A percentile compares a stretch with the other conserved stretches of the same genome.
Conservation (phyloP, 64 coral and sea anemone genomes). For the Exaiptasia diaphana region DNA sequence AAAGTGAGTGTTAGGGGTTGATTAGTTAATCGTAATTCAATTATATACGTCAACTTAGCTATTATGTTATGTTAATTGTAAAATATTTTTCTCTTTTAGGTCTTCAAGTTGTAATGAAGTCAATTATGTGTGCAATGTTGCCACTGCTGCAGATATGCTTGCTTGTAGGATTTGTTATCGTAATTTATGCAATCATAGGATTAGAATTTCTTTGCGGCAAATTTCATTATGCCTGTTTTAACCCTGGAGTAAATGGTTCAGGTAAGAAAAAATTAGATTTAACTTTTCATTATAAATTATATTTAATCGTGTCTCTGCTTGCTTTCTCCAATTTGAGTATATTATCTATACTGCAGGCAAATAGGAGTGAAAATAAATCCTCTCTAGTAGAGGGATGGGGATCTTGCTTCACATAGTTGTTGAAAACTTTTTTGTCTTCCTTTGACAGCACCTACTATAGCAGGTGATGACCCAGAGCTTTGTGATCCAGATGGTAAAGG, state of each 20-base stretch:
- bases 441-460: too few relatives aligned
- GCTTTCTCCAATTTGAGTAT: background rate
- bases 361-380: too few relatives aligned
- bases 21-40: too few relatives aligned
- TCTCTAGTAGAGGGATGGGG: too few relatives aligned
- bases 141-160: slow-evolving; percentile 99
- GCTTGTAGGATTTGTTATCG: slow-evolving; percentile 99
- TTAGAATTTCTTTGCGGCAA: slow-evolving; percentile 96
- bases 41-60: too few relatives aligned
- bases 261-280: background rate
- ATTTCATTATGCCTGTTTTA: slow-evolving; percentile 71
- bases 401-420: too few relatives aligned
- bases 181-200: slow-evolving; percentile 99
- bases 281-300: background rate
- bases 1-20: too few relatives aligned
- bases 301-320: background rate
- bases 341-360: background rate
- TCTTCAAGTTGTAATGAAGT: slow-evolving; percentile 99
- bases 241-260: background rate
- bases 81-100: slow-evolving; percentile 53
- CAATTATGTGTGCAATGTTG: slow-evolving; percentile 98
- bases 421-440: too few relatives aligned
- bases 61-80: too few relatives aligned
- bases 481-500: slow-evolving; percentile 44
- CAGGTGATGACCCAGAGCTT: slow-evolving; percentile 41